Evolutionary conservation across 2,888 invertebrate species (phyloP), one percentile per base, ranked within the genome.

Genomic region (Mimumesa dahlbomi): DNA sequence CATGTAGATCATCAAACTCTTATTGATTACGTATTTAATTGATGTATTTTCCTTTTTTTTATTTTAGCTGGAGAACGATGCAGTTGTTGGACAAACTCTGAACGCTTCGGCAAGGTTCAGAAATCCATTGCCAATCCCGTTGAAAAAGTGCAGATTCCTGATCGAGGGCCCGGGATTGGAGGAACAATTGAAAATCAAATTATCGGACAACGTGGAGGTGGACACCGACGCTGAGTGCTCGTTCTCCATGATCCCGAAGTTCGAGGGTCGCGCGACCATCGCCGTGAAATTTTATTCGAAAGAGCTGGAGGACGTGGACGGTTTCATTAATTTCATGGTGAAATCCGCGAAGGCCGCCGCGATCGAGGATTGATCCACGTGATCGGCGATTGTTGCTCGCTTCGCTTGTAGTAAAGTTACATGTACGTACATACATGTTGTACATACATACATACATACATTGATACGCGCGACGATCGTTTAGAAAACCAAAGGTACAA

Each of bases 261-360:
- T 94, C 88, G 92, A 93, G 0, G 98, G 98, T 0, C 93, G 94
- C 34, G 94, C 94, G 73, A 95, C 96, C 14, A 93, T 98, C 70
- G 93, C 95, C 19, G 97, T 95, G 16, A 97, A 97, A 88, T 98
- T 98, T 89, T 92, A 92, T 50, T 96, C 96, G 9, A 95, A 94
- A 82, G 96, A 98, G 88, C 91, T 98, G 80, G 94, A 94, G 72
- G 97, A 98, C 86, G 96, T 97, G 1, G 97, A 97, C 84, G 97
- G 98, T 1, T 96, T 94, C 89, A 88, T 94, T n/a, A 93, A 94
- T 52, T 94, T 96, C 78, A 93, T 93, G 90, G 94, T 96, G 5
- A 91, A 91, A 72, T 2, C 63, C 5, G 11, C 14, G 36, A 58
- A 45, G 19, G 9, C 13, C 4, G 5, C 21, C 0, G 14, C 19